Percentiles rank a stretch among this genome's conserved stretches.
phyloP scores from a whole-genome alignment of 2,113 vertebrate genomes.

The Triplophysa tibetana region DNA sequence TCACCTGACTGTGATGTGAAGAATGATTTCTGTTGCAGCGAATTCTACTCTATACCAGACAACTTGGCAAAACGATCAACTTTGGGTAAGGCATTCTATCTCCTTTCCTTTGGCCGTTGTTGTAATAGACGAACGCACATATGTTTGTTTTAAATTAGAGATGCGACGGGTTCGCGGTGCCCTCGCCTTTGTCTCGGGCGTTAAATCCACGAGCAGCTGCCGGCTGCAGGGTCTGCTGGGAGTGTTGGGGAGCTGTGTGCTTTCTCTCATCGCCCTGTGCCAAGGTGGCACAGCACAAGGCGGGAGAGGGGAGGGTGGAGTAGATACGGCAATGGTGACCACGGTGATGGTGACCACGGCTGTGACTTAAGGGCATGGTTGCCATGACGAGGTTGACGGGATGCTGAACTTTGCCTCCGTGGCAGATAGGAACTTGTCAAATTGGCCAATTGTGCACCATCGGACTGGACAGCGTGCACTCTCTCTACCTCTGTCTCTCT shows the following conservation, averaged over 20 bases:
- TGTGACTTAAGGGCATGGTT: conserved; percentile 63
- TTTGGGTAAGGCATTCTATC: neutral
- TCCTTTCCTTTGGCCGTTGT: neutral
- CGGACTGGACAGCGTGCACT: conserved; percentile 74
- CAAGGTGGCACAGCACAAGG: conserved; percentile 80
- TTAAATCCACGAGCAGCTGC: conserved; percentile 85
- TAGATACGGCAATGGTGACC: conserved; percentile 59
- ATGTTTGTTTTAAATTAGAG: conserved; percentile 54
- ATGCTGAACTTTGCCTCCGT: conserved; percentile 86
- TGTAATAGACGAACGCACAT: conserved; percentile 26
- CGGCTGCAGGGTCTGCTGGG: conserved; percentile 83
- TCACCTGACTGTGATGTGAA: neutral
- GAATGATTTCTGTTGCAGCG: neutral
- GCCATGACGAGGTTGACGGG: conserved; percentile 69
- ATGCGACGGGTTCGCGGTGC: conserved; percentile 59
- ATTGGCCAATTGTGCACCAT: conserved; percentile 86
- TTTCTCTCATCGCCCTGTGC: conserved; percentile 76
- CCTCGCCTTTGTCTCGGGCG: conserved; percentile 76
- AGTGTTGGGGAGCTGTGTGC: conserved; percentile 71
- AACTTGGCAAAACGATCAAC: neutral
- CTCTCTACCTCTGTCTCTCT: conserved; percentile 58
- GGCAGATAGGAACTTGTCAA: conserved; percentile 88
- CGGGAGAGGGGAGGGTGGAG: conserved; percentile 38
- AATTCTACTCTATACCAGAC: neutral
- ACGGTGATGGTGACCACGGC: conserved; percentile 65